Base-by-base conservation (phyloP, 2,888 invertebrate species). In the Andrena haemorrhoa region DNA sequence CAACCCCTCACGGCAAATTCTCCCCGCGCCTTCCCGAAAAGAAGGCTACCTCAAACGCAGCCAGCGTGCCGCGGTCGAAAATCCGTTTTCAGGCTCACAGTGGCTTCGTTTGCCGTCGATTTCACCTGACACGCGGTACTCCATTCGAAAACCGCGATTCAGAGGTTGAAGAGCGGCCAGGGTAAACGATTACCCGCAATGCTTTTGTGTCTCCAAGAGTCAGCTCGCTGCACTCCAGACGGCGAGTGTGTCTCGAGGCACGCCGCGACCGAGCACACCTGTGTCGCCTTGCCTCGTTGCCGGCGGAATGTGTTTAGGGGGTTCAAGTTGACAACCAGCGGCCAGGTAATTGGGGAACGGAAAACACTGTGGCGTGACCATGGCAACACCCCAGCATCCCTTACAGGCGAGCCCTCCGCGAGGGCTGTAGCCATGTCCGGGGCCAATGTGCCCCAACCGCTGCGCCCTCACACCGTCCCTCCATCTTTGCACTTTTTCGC, bases 311-410 rank as follows among this genome's bases (percentile, higher is more conserved):
- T 76, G 85, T 79, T 84, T 73, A 66, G 68, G 82, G 82, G 88
- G 85, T 83, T 87, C 86, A 78, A 89, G 89, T 90, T 90, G 90
- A 89, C 89, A 88, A 89, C 88, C 88, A 79, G 85, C 72, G 85
- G 83, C 84, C 83, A 89, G 89, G 88, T 91, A 91, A 91, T 91
- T 90, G 89, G 86, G 89, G 89, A 89, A 90, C 83, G 78, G 89
- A 90, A 90, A 91, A 92, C 90, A 91, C 86, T 89, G 90, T 90
- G 85, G 82, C 70, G 83, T 88, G 68, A 61, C 88, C 89, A 92
- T 92, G 85, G 90, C 87, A 91, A 92, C 92, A 75, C 90, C 90
- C 92, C 82, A 83, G 82, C 89, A 83, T 90, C 88, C 86, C 82
- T 88, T 86, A 75, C 65, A 65, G 8, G 58, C 61, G 51, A 72